Evolutionary conservation across 2,113 vertebrate genomes (phyloP).

Genomic region (Microtus pennsylvanicus): DNA sequence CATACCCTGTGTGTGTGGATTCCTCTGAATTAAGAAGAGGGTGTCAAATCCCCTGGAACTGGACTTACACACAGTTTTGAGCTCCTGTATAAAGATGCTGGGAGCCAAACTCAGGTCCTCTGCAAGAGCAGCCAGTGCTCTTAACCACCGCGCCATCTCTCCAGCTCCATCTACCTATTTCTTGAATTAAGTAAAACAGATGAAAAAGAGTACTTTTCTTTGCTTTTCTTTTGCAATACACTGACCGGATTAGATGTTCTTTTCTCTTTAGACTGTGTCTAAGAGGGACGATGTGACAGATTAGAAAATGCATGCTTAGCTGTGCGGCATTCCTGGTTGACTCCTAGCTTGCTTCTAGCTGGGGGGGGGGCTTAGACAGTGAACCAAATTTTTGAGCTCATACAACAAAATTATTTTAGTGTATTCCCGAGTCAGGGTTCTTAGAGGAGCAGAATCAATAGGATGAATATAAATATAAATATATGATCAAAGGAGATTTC

Average conservation of each 20-base stretch:
- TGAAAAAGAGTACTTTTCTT: constrained; percentile 1
- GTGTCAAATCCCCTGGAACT: not conserved
- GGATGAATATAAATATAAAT: not conserved
- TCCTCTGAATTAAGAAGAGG: not conserved
- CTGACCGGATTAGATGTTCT: not conserved
- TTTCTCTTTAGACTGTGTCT: not conserved
- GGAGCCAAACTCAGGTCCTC: not conserved
- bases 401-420: constrained; percentile 1
- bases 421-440: not conserved
- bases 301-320: not conserved
- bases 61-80: not conserved
- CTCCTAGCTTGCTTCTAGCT: not conserved
- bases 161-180: not conserved
- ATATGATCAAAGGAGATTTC: not conserved
- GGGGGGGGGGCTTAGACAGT: not conserved
- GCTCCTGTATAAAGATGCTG: not conserved
- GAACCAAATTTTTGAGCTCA: constrained; percentile 39
- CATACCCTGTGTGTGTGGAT: not conserved
- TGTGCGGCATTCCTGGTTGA: not conserved
- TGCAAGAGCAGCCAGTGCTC: not conserved
- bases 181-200: constrained; percentile 26
- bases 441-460: not conserved
- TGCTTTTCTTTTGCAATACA: constrained; percentile 46
- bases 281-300: not conserved
- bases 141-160: not conserved